Evolutionary conservation across 2,888 invertebrate species (phyloP), one percentile per base, ranked within the genome.

Genomic region (Sceliomorpha sp.): DNA sequence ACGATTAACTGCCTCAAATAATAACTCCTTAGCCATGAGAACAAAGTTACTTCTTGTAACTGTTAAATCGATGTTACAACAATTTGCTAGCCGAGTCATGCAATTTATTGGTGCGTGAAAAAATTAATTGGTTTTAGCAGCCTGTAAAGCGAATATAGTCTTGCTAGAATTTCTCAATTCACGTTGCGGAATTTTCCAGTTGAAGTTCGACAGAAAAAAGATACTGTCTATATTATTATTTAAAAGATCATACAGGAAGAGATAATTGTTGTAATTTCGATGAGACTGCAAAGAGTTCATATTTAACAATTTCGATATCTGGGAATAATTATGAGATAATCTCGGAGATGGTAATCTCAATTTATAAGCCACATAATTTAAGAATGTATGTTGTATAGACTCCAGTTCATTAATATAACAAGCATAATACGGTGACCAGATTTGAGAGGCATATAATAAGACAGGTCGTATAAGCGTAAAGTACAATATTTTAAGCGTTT

Each of bases 271-370:
- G 10, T 20, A 39, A 4, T 17, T 20, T 17, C 24, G 7, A 9
- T 20, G 39, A 1, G 39, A 39, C 24, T 4, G 4, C 10, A 39
- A 15, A 1, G 39, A 39, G 24, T 10, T 39, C 2, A 39, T 39
- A 24, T 39, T 17, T n/a, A n/a, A 15, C 10, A 39, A 10, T 10
- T 3, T 39, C 1, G 39, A 2, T 5, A 39, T 10, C 10, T 39
- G 39, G 3, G n/a, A 5, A 24, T 39, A 39, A 24, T 39, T 24
- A 5, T 39, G 39, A 39, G 24, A 39, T 24, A 39, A 9, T 39
- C 20, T 39, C 10, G 4, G 5, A 7, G 24, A 39, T 7, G 39
- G 24, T 24, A 39, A 4, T 10, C 9, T 7, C 5, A 20, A 24
- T 39, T 39, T 39, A 20, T 24, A 24, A n/a, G 9, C 24, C 24